phyloP scores from a whole-genome alignment of 2,113 vertebrate species.

The Xiphophorus couchianus region DNA sequence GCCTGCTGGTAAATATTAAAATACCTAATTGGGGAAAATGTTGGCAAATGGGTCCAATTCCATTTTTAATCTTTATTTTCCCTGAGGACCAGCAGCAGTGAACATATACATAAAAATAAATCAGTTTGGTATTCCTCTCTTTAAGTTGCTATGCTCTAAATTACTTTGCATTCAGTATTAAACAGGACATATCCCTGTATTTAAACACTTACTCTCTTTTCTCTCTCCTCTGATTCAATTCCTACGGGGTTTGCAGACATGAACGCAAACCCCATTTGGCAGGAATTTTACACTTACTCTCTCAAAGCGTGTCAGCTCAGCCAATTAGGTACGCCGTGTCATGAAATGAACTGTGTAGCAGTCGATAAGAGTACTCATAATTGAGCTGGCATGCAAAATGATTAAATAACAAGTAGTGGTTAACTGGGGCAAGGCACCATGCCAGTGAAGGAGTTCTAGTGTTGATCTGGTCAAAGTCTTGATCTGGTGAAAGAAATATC shows the following conservation, averaged over 20 bases:
- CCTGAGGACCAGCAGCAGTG: conserved; percentile 13
- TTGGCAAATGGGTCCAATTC: conserved; percentile 23
- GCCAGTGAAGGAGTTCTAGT: conserved; percentile 35
- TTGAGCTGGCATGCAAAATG: conserved; percentile 66
- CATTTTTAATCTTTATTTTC: conserved; percentile 34
- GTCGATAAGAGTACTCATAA: conserved; percentile 65
- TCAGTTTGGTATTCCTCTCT: conserved; percentile 27
- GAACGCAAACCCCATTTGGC: not conserved
- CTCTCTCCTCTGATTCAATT: not conserved
- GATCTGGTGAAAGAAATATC: not conserved
- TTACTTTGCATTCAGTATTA: conserved; percentile 12
- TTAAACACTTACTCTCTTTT: conserved; percentile 16
- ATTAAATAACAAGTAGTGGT: conserved; percentile 58
- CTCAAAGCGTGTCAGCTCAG: conserved; percentile 41
- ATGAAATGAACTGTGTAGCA: conserved; percentile 51
- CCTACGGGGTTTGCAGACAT: conserved; percentile 11
- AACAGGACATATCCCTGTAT: conserved; percentile 26
- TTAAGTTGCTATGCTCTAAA: conserved; percentile 17
- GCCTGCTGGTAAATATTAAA: conserved; percentile 3
- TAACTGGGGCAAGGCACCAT: conserved; percentile 56
- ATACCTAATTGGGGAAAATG: conserved; percentile 27
- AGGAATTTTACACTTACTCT: conserved; percentile 40
- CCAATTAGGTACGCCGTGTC: conserved; percentile 58
- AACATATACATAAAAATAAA: conserved; percentile 12
- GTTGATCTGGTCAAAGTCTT: not conserved